Conservation (phyloP, 2,113 vertebrate species). For the Campylomormyrus numenius region DNA sequence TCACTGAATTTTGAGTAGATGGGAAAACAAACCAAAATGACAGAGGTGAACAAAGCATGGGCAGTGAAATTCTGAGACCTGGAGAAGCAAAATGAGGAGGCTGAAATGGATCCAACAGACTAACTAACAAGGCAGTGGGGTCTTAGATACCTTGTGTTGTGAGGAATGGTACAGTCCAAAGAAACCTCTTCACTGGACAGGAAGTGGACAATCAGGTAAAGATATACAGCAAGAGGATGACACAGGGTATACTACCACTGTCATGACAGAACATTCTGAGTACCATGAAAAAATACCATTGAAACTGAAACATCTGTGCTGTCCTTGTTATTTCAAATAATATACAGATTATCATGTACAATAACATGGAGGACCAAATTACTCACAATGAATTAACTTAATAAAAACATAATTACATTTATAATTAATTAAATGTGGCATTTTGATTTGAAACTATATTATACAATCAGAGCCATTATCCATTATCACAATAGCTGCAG, state of each 20-base stretch:
- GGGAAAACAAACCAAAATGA: not conserved
- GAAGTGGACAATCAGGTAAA: not conserved
- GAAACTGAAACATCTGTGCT: not conserved
- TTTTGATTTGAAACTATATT: not conserved
- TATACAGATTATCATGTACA: not conserved
- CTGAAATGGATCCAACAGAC: not conserved
- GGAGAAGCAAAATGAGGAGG: not conserved
- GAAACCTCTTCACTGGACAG: not conserved
- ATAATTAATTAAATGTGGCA: not conserved
- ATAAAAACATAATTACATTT: not conserved
- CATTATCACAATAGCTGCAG: not conserved
- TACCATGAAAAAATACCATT: not conserved
- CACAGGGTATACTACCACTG: not conserved
- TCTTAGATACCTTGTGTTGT: not conserved
- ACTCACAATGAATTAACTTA: not conserved
- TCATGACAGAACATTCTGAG: not conserved
- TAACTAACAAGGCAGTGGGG: not conserved
- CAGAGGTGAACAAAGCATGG: not conserved
- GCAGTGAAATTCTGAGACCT: not conserved
- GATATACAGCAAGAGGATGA: not conserved
- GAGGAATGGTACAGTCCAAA: not conserved
- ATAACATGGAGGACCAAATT: not conserved
- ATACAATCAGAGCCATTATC: not conserved
- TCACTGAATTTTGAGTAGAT: not conserved
- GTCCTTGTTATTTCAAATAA: not conserved